Conservation (phyloP, 2,888 invertebrate genomes). For the Pyralis farinalis region DNA sequence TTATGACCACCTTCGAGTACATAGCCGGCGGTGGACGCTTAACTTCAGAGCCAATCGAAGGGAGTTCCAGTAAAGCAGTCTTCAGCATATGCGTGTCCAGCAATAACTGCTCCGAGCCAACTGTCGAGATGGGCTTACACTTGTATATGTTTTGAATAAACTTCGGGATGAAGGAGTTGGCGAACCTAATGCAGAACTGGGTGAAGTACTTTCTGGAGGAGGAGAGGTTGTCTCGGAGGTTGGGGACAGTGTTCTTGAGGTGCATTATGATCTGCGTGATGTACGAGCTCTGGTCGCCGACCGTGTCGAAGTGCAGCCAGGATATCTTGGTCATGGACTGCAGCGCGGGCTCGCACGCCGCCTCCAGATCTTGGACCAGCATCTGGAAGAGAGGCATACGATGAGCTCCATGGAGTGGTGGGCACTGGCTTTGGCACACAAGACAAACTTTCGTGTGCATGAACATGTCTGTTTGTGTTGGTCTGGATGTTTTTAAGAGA, state of each 20-base stretch:
- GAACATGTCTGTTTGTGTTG: no score
- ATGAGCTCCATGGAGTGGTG: no score
- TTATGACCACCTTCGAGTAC: conserved; percentile 90
- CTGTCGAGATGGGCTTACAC: conserved; percentile 92
- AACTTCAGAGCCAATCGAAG: conserved; percentile 94
- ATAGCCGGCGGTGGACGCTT: conserved; percentile 94
- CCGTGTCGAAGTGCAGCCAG: conserved; percentile 95
- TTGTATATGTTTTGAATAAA: conserved; percentile 95
- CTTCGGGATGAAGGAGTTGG: conserved; percentile 96
- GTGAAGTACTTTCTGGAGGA: conserved; percentile 98
- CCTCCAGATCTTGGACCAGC: conserved; percentile 95
- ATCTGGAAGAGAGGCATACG: conserved; percentile 80
- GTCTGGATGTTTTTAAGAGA: no score
- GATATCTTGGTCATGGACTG: conserved; percentile 49
- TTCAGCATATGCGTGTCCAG: conserved; percentile 97
- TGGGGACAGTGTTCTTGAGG: conserved; percentile 92
- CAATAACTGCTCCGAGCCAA: conserved; percentile 97
- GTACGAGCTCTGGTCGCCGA: conserved; percentile 98
- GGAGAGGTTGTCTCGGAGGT: conserved; percentile 93
- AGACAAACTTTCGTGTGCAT: no score
- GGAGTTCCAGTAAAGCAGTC: conserved; percentile 95
- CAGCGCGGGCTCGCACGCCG: conserved; percentile 87
- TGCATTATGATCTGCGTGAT: conserved; percentile 94
- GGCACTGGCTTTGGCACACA: no score
- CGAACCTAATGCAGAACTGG: conserved; percentile 98